phyloP scores from a whole-genome alignment of 2,113 vertebrate species.

The Megaptera novaeangliae region DNA sequence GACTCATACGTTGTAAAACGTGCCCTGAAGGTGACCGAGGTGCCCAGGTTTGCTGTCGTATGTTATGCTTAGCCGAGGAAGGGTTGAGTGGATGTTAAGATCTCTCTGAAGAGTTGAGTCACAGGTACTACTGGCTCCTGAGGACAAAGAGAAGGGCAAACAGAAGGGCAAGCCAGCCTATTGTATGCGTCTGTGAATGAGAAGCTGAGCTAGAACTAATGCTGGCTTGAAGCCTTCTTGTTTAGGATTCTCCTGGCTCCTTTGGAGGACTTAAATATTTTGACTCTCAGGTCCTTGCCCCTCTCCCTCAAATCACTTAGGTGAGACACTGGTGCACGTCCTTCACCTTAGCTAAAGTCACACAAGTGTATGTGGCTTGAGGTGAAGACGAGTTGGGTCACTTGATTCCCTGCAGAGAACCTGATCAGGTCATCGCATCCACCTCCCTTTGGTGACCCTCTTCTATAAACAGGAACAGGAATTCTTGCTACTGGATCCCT shows the following conservation, averaged over 20 bases:
- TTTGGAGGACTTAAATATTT: neutral
- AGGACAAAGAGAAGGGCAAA: neutral
- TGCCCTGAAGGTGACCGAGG: neutral
- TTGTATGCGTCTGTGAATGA: neutral
- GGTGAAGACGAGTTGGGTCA: neutral
- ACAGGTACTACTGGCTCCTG: neutral
- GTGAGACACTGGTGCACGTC: neutral
- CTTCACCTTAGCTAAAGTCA: neutral
- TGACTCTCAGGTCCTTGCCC: neutral
- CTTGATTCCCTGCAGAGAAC: slow-evolving; percentile 3
- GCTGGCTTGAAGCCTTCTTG: neutral
- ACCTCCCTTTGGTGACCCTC: slow-evolving; percentile 7
- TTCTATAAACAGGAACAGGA: slow-evolving; percentile 53
- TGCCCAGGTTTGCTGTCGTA: neutral
- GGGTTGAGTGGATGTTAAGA: neutral
- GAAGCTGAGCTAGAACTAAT: neutral
- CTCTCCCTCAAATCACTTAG: neutral
- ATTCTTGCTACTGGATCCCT: slow-evolving; percentile 54
- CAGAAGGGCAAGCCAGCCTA: neutral
- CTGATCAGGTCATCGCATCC: neutral
- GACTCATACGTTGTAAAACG: neutral
- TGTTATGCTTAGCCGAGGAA: neutral
- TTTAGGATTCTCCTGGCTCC: neutral
- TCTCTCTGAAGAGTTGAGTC: neutral
- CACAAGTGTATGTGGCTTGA: neutral